Evolutionary conservation across 2,113 vertebrate species (phyloP).

Genomic region (Physeter macrocephalus): DNA sequence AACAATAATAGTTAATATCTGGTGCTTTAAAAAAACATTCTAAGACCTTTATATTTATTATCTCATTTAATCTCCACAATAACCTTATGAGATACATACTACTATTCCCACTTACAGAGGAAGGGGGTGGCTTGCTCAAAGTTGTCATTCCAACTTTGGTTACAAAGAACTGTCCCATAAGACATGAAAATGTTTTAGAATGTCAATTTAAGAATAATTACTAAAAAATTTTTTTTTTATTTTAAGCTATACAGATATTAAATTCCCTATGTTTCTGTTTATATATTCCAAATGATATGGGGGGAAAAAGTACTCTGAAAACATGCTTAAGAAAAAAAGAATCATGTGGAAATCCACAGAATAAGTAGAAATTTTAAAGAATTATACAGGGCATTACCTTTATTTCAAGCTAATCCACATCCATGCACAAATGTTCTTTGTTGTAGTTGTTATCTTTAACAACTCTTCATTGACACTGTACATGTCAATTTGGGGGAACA

Average conservation of each 20-base stretch:
- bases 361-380: background rate
- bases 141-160: background rate
- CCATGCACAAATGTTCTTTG: background rate
- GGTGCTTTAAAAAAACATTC: background rate
- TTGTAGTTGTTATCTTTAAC: background rate
- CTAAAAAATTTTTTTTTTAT: background rate
- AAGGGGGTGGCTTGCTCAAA: background rate
- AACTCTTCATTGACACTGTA: background rate
- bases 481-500: background rate
- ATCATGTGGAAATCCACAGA: background rate
- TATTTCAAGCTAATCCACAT: slow-evolving; percentile 10
- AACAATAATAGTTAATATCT: background rate
- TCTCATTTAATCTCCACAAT: background rate
- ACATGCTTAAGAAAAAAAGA: slow-evolving; percentile 11
- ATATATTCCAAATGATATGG: background rate
- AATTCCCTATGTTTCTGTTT: slow-evolving; percentile 13
- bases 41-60: background rate
- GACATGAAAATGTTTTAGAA: background rate
- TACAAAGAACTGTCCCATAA: background rate
- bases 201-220: slow-evolving; percentile 3
- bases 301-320: background rate
- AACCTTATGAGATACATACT: background rate
- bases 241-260: background rate
- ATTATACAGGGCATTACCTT: background rate
- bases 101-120: background rate